These are phyloP conservation scores for Scomber japonicus DNA, from an alignment of 2,113 vertebrate species.

Conservation along the genomic window DNA sequence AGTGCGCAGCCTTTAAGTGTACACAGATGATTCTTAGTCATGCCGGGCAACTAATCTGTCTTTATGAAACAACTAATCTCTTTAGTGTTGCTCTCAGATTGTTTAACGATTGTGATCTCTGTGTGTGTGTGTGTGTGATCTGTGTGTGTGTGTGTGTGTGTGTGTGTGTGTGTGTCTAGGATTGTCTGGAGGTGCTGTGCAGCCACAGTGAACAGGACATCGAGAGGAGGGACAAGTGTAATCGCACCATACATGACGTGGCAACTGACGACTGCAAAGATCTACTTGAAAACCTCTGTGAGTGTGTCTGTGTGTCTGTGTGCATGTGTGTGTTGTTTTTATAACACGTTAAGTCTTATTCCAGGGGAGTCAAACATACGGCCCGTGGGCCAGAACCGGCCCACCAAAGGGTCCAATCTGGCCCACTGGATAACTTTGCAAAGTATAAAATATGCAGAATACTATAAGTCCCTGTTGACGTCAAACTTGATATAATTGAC, in stretches of 20 bases:
- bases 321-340: neutral
- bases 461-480: too few relatives aligned
- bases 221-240: constrained; percentile 91
- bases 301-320: constrained; percentile 80
- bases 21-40: too few relatives aligned
- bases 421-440: too few relatives aligned
- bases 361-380: too few relatives aligned
- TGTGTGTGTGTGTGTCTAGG: constrained; percentile 81
- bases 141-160: constrained; percentile 29
- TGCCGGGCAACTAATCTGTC: neutral
- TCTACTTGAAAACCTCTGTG: constrained; percentile 95
- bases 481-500: too few relatives aligned
- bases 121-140: constrained; percentile 25
- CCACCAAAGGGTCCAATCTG: too few relatives aligned
- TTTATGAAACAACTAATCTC: neutral
- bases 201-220: constrained; percentile 92
- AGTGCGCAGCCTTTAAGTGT: neutral
- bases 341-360: too few relatives aligned
- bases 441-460: too few relatives aligned
- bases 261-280: constrained; percentile 98
- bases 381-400: too few relatives aligned
- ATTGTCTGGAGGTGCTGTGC: constrained; percentile 96
- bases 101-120: neutral
- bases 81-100: neutral
- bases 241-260: constrained; percentile 93